Evolutionary conservation across 1,140 invertebrate species (phyloP).

Genomic region (Cyrtorhinus lividipennis): DNA sequence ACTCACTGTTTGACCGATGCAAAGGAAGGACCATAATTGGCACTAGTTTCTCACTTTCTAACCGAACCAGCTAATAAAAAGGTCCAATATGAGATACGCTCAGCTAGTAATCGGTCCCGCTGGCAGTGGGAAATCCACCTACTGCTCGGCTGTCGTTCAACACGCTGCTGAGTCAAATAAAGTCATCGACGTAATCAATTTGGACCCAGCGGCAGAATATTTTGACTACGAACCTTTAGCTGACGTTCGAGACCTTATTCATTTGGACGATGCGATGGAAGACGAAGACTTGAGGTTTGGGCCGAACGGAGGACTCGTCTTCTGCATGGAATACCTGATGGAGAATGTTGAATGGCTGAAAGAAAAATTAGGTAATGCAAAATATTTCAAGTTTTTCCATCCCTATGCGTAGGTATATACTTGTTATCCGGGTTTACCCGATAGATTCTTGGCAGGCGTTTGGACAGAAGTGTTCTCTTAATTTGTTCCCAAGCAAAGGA

Average conservation of each 20-base stretch:
- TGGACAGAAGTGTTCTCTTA: too few species aligned
- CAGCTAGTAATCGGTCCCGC: slow-evolving; percentile 91
- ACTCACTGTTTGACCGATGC: too few species aligned
- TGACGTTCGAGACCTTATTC: slow-evolving; percentile 88
- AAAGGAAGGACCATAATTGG: too few species aligned
- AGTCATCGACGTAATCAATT: slow-evolving; percentile 75
- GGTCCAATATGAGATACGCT: slow-evolving; percentile 73
- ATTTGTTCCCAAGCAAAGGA: too few species aligned
- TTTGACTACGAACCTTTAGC: slow-evolving; percentile 80
- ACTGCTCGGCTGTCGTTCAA: slow-evolving; percentile 76
- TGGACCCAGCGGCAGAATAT: slow-evolving; percentile 94
- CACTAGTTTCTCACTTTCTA: too few species aligned
- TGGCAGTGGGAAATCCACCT: slow-evolving; percentile 95
- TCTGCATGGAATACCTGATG: slow-evolving; percentile 89
- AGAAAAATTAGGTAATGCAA: slow-evolving; percentile 68
- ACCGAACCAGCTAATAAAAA: too few species aligned
- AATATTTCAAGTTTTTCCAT: too few species aligned
- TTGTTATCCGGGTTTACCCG: too few species aligned
- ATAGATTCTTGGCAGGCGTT: too few species aligned
- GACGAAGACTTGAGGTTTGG: slow-evolving; percentile 89
- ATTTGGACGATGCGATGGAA: slow-evolving; percentile 93
- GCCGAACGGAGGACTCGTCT: slow-evolving; percentile 93
- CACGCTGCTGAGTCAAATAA: slow-evolving; percentile 63
- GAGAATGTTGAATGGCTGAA: slow-evolving; percentile 85
- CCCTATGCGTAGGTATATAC: too few species aligned